These are phyloP conservation scores for Drosophila birchii DNA, from an alignment of 2,888 invertebrate genomes.

Conservation along the genomic window DNA sequence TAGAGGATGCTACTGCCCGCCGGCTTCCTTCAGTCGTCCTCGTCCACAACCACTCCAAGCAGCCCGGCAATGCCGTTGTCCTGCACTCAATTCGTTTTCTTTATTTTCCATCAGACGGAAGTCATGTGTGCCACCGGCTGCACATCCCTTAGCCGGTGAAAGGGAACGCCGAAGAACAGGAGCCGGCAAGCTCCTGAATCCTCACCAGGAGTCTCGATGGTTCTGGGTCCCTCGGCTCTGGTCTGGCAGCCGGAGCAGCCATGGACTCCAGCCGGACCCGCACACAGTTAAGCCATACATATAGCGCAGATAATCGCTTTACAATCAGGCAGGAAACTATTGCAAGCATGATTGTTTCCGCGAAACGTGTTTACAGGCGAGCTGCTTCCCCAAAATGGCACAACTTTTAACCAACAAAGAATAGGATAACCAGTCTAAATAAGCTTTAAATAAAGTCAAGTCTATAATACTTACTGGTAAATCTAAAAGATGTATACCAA, in stretches of 20 bases:
- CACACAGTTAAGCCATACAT: conserved; percentile 55
- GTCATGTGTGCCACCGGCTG: conserved; percentile 71
- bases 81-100: conserved; percentile 77
- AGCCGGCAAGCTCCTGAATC: conserved; percentile 9
- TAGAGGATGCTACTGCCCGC: conserved; percentile 49
- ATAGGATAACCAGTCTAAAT: neutral
- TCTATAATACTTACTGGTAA: neutral
- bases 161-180: conserved; percentile 31
- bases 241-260: conserved; percentile 24
- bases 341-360: conserved; percentile 78
- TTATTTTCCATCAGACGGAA: conserved; percentile 73
- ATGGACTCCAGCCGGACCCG: conserved; percentile 24
- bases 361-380: conserved; percentile 66
- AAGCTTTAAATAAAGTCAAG: conserved; percentile 1
- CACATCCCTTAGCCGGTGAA: conserved; percentile 65
- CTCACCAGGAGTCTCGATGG: conserved; percentile 13
- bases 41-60: neutral
- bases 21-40: neutral
- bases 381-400: conserved; percentile 23
- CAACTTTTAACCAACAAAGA: conserved; percentile 9
- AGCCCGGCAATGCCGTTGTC: conserved; percentile 39
- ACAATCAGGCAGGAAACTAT: conserved; percentile 77
- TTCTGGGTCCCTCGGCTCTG: conserved; percentile 10
- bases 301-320: conserved; percentile 68
- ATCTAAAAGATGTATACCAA: neutral